Base-by-base conservation (phyloP, 2,888 invertebrate species). In the Tenthredo scrophulariae region DNA sequence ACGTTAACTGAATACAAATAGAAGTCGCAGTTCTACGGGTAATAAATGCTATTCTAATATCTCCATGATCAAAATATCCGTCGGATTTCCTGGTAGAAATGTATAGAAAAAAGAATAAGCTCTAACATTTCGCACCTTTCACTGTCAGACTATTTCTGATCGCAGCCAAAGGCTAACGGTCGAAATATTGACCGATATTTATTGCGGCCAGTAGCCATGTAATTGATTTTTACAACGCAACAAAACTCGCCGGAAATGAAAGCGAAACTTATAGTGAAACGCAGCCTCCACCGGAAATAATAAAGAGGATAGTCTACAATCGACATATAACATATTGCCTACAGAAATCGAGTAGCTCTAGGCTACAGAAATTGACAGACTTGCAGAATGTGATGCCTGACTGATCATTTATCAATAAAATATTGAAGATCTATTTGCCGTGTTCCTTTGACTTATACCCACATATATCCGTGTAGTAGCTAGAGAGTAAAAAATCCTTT, bases 1-100 rank as follows among this genome's bases (percentile, higher is more conserved):
- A 70, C 67, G 67, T 83, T 83, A 18, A n/a, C 46, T 46, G 83
- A 83, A 83, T 83, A 83, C 70, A 83, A 83, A 83, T 83, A 33
- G 18, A 46, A 26, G 46, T 43, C 50, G 4, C 37, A n/a, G 54
- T 80, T 80, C 80, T 80, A 62, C 58, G 50, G 10, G 37, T 26
- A 62, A 26, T 80, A 62, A 22, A 62, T 40, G 80, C n/a, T 50
- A 80, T 80, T 80, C 62, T 58, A 37, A 80, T 80, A 62, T 40
- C 62, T 80, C 15, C 80, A 80, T 62, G 80, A 80, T 62, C 40
- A 15, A 40, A 58, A 80, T 80, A 80, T 62, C 26, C 43, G 62
- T 62, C 26, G 18, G 22, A 74, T 74, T 40, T 74, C 74, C n/a
- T 43, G 74, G 40, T 22, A 43, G 37, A n/a, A 13, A 26, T 43